phyloP scores from a whole-genome alignment of 1,140 invertebrate genomes.

The Kradibia gibbosae region DNA sequence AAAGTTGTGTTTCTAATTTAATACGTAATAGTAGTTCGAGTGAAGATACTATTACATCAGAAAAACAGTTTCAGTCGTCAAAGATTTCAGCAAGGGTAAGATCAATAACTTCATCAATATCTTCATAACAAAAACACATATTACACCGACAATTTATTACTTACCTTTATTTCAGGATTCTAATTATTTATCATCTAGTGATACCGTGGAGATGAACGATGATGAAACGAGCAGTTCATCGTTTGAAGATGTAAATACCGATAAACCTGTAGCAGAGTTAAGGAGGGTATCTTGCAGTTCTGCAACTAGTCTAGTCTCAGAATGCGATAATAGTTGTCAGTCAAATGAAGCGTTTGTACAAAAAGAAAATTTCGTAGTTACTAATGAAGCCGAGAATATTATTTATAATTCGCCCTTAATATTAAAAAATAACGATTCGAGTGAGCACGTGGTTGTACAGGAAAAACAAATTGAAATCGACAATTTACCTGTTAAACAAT shows the following conservation, averaged over 20 bases:
- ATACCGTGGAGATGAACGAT: not conserved
- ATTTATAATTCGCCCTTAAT: not conserved
- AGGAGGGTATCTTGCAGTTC: not conserved
- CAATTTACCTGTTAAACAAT: not conserved
- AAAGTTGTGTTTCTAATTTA: not conserved
- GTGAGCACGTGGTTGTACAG: not conserved
- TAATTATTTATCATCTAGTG: not conserved
- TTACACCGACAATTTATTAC: too few species aligned
- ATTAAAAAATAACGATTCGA: not conserved
- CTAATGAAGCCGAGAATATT: slow-evolving; percentile 1
- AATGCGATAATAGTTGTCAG: not conserved
- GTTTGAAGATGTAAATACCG: slow-evolving; percentile 18
- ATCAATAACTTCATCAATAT: not conserved
- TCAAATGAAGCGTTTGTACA: not conserved
- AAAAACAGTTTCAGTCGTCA: not conserved
- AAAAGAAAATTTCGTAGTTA: not conserved
- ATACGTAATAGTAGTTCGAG: not conserved
- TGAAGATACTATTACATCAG: not conserved
- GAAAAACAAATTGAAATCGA: not conserved
- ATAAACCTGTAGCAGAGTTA: not conserved
- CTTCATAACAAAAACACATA: not conserved
- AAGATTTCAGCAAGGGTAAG: not conserved
- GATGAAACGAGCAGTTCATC: not conserved
- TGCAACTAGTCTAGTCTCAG: not conserved
- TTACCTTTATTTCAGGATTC: not conserved